These are phyloP conservation scores for Lasioglossum figueresi DNA, from an alignment of 2,888 invertebrate species.

Conservation along the genomic window DNA sequence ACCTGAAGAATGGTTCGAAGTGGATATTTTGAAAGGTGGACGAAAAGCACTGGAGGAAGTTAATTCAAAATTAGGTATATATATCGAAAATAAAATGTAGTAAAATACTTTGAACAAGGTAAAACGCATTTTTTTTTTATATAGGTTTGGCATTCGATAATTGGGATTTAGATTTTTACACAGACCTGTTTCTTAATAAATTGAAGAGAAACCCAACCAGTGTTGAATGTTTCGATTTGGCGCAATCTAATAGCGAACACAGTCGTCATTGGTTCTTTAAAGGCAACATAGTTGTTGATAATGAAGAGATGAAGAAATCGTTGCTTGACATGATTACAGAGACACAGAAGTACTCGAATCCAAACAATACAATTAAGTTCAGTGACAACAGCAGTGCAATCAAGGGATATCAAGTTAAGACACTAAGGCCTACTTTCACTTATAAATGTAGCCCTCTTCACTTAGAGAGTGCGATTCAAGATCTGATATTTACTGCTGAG, in stretches of 20 bases:
- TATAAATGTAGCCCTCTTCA: slow-evolving; percentile 87
- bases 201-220: slow-evolving; percentile 97
- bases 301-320: slow-evolving; percentile 90
- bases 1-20: slow-evolving; percentile 91
- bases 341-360: slow-evolving; percentile 93
- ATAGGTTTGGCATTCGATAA: slow-evolving; percentile 95
- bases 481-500: slow-evolving; percentile 98
- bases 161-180: slow-evolving; percentile 96
- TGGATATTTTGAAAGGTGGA: slow-evolving; percentile 92
- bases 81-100: slow-evolving; percentile 42
- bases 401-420: slow-evolving; percentile 90
- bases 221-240: slow-evolving; percentile 98
- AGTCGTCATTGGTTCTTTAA: slow-evolving; percentile 99
- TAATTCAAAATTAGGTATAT: slow-evolving; percentile 89
- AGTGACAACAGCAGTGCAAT: slow-evolving; percentile 99
- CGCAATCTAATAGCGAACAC: slow-evolving; percentile 99
- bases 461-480: slow-evolving; percentile 87
- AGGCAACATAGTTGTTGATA: slow-evolving; percentile 94
- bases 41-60: slow-evolving; percentile 92
- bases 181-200: slow-evolving; percentile 92
- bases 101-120: not conserved
- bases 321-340: slow-evolving; percentile 96
- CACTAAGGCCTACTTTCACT: slow-evolving; percentile 89
- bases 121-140: slow-evolving; percentile 50
- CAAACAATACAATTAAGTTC: slow-evolving; percentile 98